phyloP scores from a whole-genome alignment of 2,888 invertebrate genomes.

The Bugula neritina region DNA sequence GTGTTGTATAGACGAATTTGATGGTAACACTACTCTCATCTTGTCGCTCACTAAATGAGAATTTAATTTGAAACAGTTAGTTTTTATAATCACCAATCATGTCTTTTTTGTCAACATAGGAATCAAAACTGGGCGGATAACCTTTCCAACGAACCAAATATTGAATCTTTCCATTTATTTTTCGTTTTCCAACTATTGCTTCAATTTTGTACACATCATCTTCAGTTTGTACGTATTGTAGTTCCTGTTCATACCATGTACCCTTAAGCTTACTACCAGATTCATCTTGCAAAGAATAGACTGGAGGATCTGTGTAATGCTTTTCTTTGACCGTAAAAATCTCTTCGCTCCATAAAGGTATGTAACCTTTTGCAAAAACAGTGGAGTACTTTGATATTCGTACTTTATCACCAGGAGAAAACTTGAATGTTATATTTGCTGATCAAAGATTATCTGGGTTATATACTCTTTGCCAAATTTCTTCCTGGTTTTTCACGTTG shows the following conservation, averaged over 20 bases:
- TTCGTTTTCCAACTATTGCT: background rate
- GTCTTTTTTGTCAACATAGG: background rate
- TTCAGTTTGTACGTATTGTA: constrained; percentile 16
- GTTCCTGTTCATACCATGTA: constrained; percentile 21
- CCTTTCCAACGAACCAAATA: constrained; percentile 8
- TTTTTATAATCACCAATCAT: constrained; percentile 7
- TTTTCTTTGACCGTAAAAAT: background rate
- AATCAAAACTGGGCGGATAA: constrained; percentile 17
- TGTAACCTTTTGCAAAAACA: constrained; percentile 6
- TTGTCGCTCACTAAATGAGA: background rate
- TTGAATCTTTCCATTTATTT: constrained; percentile 13
- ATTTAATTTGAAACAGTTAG: background rate
- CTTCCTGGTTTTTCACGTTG: background rate
- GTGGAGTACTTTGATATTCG: constrained; percentile 5
- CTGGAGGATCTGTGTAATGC: constrained; percentile 20
- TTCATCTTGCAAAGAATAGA: constrained; percentile 12
- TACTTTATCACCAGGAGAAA: background rate
- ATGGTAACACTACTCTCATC: constrained; percentile 22
- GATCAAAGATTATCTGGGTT: constrained; percentile 2
- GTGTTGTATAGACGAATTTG: background rate
- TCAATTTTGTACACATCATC: constrained; percentile 12
- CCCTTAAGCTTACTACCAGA: background rate
- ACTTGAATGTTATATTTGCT: background rate
- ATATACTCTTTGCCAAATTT: constrained; percentile 13
- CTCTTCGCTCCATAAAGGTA: background rate